Base-by-base conservation (phyloP, 2,113 vertebrate genomes). In the Sprattus sprattus region DNA sequence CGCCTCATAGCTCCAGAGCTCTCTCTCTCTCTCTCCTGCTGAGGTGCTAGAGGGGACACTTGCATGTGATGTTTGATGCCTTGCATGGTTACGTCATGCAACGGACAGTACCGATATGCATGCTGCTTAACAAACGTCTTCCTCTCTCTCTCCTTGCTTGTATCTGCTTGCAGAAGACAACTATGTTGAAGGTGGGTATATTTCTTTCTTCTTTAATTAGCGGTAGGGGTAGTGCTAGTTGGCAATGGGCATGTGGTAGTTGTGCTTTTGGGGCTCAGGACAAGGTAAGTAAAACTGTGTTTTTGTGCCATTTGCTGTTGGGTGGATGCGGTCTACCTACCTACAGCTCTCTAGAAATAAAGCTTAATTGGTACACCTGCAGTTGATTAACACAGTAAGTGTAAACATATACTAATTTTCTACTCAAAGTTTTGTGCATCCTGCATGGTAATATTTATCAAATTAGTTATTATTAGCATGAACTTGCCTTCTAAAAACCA, bases 81-180 rank as follows among this genome's bases (percentile, higher is more conserved):
- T 97, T 99, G 97, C 98, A 99, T 99, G 97, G 95, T 91, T 90
- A 95, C 94, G 89, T 96, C 97, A 99, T 99, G 97, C 98, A 98
- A 95, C 86, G 97, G 97, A 97, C 95, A 94, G 95, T 96, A 95
- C 94, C 93, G 95, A 96, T 97, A 96, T 99, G 98, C 98, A 99
- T 99, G 98, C 97, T 95, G 96, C 97, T 99, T 98, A 99, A 97
- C 97, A 95, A 98, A 97, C 98, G 96, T 99, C 96, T 98, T 96
- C 95, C 97, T 97, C 96, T 99, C 97, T 99, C 95, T 99, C 96
- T 98, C 96, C 97, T 94, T 97, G 96, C 96, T 95, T 96, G 96
- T 96, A 94, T 93, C 95, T 97, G 97, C 97, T 96, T 96, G 95
- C 97, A 99, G 98, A 99, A 97, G 98, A 99, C 96, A 96, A 93